phyloP scores from a whole-genome alignment of 2,797 vertebrate species.

The Rhodeus uyekii region DNA sequence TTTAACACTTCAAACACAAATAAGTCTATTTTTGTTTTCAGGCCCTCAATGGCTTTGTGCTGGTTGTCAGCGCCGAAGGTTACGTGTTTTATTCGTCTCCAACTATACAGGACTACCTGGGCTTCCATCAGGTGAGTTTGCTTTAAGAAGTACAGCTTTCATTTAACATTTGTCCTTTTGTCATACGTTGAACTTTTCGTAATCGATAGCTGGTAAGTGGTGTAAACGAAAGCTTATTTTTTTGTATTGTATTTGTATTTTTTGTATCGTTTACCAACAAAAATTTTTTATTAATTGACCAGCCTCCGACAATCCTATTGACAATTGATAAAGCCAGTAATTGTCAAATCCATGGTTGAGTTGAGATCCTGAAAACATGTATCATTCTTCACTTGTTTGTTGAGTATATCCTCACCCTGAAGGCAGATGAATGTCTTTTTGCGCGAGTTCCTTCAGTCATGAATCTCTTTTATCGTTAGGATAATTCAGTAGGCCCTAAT shows the following conservation, averaged over 20 bases:
- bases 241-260: neutral
- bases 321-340: neutral
- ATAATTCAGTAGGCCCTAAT: neutral
- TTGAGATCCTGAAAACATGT: neutral
- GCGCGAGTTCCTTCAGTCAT: neutral
- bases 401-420: neutral
- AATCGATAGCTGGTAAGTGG: neutral
- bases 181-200: neutral
- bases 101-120: conserved; percentile 83
- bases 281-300: neutral
- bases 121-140: conserved; percentile 81
- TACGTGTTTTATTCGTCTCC: conserved; percentile 80
- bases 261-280: neutral
- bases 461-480: neutral
- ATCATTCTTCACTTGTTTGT: neutral
- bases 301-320: neutral
- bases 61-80: conserved; percentile 82
- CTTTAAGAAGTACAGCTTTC: neutral
- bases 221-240: neutral
- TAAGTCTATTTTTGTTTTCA: conserved; percentile 51
- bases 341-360: neutral
- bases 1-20: neutral
- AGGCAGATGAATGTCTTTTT: neutral
- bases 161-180: neutral
- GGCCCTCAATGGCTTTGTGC: conserved; percentile 82